phyloP scores from a whole-genome alignment of 2,113 vertebrate species.

The Maccullochella peelii region DNA sequence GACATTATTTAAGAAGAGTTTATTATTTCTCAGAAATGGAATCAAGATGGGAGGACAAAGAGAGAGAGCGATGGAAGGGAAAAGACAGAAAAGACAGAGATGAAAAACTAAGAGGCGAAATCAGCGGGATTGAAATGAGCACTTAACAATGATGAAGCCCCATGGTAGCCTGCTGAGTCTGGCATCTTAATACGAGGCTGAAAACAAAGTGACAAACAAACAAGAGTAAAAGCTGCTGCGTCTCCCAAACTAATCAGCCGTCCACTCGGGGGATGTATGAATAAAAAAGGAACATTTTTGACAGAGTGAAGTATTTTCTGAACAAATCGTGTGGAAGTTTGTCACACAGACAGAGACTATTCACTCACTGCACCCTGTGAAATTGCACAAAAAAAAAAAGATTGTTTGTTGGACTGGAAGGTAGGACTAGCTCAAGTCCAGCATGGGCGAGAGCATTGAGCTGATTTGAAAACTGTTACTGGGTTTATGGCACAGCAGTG shows the following conservation, averaged over 20 bases:
- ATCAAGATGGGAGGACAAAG: constrained; percentile 58
- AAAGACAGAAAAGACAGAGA: constrained; percentile 41
- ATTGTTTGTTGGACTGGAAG: constrained; percentile 31
- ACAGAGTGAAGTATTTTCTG: constrained; percentile 50
- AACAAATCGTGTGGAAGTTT: constrained; percentile 56
- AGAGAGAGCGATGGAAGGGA: not conserved
- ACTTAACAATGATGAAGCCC: constrained; percentile 83
- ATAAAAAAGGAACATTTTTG: constrained; percentile 58
- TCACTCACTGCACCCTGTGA: constrained; percentile 33
- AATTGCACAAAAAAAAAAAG: not conserved
- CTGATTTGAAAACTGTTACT: constrained; percentile 35
- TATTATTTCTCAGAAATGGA: constrained; percentile 60
- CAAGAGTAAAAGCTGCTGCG: constrained; percentile 60
- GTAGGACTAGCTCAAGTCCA: constrained; percentile 5
- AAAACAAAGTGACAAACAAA: constrained; percentile 79
- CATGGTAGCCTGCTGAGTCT: constrained; percentile 74
- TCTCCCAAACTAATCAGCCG: constrained; percentile 75
- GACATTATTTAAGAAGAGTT: constrained; percentile 59
- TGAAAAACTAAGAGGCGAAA: constrained; percentile 68
- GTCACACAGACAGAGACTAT: constrained; percentile 19
- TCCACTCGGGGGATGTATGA: constrained; percentile 71
- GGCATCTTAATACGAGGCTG: constrained; percentile 73
- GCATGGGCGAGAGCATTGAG: constrained; percentile 30
- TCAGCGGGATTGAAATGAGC: constrained; percentile 79
- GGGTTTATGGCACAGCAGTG: constrained; percentile 10